These are phyloP conservation scores for Thermophis baileyi DNA, from an alignment of 2,113 vertebrate genomes.

Conservation along the genomic window DNA sequence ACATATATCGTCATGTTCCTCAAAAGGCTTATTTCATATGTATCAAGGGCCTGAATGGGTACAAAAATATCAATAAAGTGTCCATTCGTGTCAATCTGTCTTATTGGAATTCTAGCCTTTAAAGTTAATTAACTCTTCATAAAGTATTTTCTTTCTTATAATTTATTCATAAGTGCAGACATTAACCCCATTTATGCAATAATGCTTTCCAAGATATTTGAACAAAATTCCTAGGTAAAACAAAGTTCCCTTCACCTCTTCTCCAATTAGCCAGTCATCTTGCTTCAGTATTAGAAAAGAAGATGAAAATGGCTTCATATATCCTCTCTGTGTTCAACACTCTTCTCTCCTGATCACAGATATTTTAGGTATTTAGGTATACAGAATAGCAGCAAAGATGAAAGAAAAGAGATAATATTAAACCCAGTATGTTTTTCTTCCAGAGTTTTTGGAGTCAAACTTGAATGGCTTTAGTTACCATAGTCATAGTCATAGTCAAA, in stretches of 20 bases:
- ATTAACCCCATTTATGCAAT: neutral
- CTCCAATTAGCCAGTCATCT: neutral
- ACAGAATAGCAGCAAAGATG: neutral
- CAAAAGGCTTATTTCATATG: neutral
- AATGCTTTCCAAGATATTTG: neutral
- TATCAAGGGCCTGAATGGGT: neutral
- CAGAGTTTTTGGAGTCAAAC: neutral
- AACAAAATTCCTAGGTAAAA: neutral
- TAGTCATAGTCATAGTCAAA: no score
- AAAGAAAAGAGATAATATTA: neutral
- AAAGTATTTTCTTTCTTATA: neutral
- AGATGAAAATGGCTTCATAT: neutral
- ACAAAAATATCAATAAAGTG: neutral
- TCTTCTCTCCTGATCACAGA: neutral
- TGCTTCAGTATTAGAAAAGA: neutral
- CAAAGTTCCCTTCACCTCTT: neutral
- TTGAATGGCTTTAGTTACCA: neutral
- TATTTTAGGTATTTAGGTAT: neutral
- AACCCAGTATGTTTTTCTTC: neutral
- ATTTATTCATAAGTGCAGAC: neutral
- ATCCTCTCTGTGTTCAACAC: neutral
- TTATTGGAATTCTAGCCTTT: neutral
- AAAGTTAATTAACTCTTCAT: neutral
- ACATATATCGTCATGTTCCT: neutral
- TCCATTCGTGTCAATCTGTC: neutral